These are phyloP conservation scores for Magallana angulata DNA, from an alignment of 1,140 invertebrate species.

Conservation along the genomic window DNA sequence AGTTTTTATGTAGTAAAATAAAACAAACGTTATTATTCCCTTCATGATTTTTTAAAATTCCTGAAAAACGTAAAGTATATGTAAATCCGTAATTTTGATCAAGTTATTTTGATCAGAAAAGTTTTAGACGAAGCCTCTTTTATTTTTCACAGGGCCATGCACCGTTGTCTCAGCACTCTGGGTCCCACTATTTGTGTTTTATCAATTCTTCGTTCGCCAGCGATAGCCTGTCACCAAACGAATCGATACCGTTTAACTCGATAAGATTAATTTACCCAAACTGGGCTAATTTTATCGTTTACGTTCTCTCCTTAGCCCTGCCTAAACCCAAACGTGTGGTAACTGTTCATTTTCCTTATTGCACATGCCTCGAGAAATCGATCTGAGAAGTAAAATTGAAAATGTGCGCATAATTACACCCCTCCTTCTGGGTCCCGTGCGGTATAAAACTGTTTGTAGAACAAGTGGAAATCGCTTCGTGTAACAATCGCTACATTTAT, in stretches of 20 bases:
- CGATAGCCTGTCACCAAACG: neutral
- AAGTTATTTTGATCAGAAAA: too few relatives aligned
- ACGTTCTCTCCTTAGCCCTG: neutral
- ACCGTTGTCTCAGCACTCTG: neutral
- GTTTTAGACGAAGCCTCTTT: neutral
- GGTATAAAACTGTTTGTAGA: neutral
- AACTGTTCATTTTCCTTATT: slow-evolving; percentile 3
- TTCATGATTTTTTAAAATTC: neutral
- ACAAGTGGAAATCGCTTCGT: neutral
- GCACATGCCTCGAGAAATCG: neutral
- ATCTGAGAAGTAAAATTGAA: neutral
- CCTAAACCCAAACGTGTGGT: neutral
- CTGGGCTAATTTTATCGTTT: slow-evolving; percentile 13
- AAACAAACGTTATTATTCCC: neutral
- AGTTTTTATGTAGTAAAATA: neutral
- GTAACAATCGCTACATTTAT: neutral
- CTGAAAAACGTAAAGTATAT: too few relatives aligned
- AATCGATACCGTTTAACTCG: slow-evolving; percentile 11
- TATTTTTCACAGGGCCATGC: neutral
- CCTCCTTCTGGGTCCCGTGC: neutral
- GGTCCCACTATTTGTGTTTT: neutral
- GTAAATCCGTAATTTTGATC: too few relatives aligned
- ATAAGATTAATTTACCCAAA: slow-evolving; percentile 31
- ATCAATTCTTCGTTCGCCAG: neutral
- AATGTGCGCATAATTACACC: neutral